These are phyloP conservation scores for Craniophora ligustri DNA, from an alignment of 2,888 invertebrate genomes.

Conservation along the genomic window DNA sequence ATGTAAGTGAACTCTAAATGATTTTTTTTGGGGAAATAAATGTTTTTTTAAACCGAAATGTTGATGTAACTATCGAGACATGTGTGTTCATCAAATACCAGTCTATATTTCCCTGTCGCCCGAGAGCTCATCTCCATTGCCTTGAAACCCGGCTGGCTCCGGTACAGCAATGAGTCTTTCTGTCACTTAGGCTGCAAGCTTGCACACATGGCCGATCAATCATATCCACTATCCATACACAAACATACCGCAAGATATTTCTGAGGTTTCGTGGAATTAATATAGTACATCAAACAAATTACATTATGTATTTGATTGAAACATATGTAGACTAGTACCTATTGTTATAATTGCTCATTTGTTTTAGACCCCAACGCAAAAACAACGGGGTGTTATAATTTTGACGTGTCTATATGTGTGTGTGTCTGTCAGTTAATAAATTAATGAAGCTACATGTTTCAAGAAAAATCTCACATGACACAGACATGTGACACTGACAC, in stretches of 20 bases:
- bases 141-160: background rate
- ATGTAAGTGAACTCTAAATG: too few relatives aligned
- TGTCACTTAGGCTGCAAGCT: slow-evolving; percentile 21
- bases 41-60: too few relatives aligned
- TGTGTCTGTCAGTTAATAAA: too few relatives aligned
- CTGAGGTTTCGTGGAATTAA: slow-evolving; percentile 4
- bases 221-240: slow-evolving; percentile 23
- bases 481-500: too few relatives aligned
- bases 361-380: too few relatives aligned
- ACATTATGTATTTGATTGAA: slow-evolving; percentile 23
- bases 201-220: slow-evolving; percentile 33
- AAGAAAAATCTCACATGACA: too few relatives aligned
- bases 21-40: too few relatives aligned
- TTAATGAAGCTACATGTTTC: too few relatives aligned
- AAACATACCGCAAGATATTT: slow-evolving; percentile 7
- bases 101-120: background rate
- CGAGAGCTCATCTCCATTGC: background rate
- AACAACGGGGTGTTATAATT: too few relatives aligned
- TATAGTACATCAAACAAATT: slow-evolving; percentile 23
- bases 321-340: background rate
- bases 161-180: slow-evolving; percentile 22
- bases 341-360: too few relatives aligned
- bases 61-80: background rate
- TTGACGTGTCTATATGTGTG: too few relatives aligned
- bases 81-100: background rate